These are phyloP conservation scores for Hassar affinis DNA, from an alignment of 2,113 vertebrate genomes.

Conservation along the genomic window DNA sequence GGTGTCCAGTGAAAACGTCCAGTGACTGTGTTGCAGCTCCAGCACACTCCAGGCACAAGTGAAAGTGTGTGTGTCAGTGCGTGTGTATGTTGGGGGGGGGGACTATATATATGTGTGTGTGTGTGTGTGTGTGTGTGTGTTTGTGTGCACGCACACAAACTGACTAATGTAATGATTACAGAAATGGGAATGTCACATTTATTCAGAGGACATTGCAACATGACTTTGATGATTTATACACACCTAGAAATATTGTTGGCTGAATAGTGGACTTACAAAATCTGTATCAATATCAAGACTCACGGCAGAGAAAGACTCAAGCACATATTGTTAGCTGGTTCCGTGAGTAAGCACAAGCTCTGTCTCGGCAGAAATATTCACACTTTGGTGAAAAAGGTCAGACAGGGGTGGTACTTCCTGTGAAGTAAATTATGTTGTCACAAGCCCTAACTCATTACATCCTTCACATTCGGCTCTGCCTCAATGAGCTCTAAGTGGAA, in stretches of 20 bases:
- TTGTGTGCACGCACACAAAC: background rate
- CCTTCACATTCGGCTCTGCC: background rate
- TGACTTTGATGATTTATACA: background rate
- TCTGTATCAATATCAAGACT: background rate
- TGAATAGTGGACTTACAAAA: background rate
- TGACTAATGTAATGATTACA: constrained; percentile 13
- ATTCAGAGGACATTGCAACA: background rate
- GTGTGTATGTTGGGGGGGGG: background rate
- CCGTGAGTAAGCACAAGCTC: background rate
- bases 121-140: constrained; percentile 12
- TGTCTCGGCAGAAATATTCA: background rate
- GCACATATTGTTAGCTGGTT: background rate
- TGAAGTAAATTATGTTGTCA: background rate
- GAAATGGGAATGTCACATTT: background rate
- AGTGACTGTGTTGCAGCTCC: background rate
- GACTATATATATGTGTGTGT: background rate
- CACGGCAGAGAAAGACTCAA: background rate
- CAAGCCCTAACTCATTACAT: background rate
- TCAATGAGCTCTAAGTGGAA: background rate
- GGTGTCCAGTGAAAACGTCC: background rate
- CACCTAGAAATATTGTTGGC: background rate
- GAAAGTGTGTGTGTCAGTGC: background rate
- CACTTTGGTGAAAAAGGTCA: background rate
- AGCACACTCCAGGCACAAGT: background rate
- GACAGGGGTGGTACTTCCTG: background rate